Percentiles rank a stretch among this genome's conserved stretches.
Conservation (phyloP, 2,797 vertebrate genomes). For the Phalanger gymnotis region DNA sequence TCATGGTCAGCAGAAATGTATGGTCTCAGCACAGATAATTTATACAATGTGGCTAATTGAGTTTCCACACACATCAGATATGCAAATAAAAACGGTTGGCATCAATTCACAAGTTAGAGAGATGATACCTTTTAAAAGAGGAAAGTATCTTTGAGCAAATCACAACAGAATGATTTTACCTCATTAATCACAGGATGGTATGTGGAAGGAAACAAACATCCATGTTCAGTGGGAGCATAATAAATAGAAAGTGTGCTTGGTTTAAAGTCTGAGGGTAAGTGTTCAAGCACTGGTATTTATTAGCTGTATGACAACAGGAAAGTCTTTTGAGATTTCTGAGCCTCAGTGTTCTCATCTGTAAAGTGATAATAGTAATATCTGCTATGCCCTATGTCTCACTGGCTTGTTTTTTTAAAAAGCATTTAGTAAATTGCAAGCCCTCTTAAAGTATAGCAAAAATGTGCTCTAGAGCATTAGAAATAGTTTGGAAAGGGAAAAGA, state of each 20-base stretch:
- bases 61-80: neutral
- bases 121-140: neutral
- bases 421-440: neutral
- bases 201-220: neutral
- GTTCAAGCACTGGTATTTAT: neutral
- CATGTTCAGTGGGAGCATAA: neutral
- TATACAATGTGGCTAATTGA: constrained; percentile 8
- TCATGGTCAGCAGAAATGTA: neutral
- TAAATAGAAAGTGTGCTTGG: neutral
- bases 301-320: neutral
- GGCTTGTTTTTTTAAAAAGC: neutral
- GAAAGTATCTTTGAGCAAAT: neutral
- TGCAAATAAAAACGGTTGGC: constrained; percentile 20
- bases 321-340: neutral
- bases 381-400: neutral
- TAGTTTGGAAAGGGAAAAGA: neutral
- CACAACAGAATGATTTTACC: neutral
- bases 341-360: neutral
- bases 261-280: neutral
- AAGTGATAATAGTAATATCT: neutral
- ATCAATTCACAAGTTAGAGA: neutral
- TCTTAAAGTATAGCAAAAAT: neutral
- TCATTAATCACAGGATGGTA: neutral
- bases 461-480: neutral
- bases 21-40: neutral